Evolutionary conservation across 2,113 vertebrate genomes (phyloP).

Genomic region (Salvator merianae): DNA sequence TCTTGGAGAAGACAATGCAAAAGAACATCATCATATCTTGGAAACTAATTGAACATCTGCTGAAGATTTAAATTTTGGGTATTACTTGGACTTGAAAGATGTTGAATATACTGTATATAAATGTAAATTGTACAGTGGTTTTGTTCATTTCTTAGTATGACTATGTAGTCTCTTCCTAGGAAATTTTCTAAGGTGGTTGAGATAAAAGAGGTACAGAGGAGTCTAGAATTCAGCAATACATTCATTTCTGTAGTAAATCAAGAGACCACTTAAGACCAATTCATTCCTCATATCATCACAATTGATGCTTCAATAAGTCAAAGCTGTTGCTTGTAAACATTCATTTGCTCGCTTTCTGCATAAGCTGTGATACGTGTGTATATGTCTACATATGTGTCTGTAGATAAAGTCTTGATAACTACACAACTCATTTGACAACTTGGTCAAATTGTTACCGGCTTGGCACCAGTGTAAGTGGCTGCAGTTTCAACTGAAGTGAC

Average conservation of each 20-base stretch:
- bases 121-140: slow-evolving; percentile 86
- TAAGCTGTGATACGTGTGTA: not conserved
- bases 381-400: not conserved
- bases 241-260: slow-evolving; percentile 40
- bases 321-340: not conserved
- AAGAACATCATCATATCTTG: slow-evolving; percentile 50
- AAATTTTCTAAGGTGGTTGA: slow-evolving; percentile 44
- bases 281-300: not conserved
- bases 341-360: not conserved
- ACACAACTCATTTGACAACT: not conserved
- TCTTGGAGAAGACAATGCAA: slow-evolving; percentile 62
- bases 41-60: slow-evolving; percentile 74
- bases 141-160: slow-evolving; percentile 76
- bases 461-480: not conserved
- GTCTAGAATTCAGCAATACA: slow-evolving; percentile 31
- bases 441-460: not conserved
- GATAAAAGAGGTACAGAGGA: slow-evolving; percentile 46
- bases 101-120: slow-evolving; percentile 85
- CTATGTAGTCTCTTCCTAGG: slow-evolving; percentile 56
- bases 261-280: not conserved
- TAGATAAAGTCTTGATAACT: not conserved
- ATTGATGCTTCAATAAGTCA: slow-evolving; percentile 1
- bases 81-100: slow-evolving; percentile 69
- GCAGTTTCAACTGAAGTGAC: not conserved
- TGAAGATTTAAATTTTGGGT: slow-evolving; percentile 73